A percentile compares a stretch with the other conserved stretches of the same genome.
Conservation (phyloP, 2,888 invertebrate species). For the Steinernema hermaphroditum region DNA sequence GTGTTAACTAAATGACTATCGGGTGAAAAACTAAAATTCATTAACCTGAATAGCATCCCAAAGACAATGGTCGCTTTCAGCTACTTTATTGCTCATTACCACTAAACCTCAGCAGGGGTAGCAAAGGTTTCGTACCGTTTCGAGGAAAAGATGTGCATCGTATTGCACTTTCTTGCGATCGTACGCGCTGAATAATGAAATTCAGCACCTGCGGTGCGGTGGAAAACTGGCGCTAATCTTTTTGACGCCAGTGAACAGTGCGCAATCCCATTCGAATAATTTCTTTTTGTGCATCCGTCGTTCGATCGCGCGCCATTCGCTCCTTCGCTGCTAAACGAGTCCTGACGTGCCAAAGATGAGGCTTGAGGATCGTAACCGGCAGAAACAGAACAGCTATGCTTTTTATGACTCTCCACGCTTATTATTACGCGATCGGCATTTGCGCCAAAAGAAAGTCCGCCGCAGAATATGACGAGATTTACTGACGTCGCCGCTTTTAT, state of each 20-base stretch:
- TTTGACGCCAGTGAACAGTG: slow-evolving; percentile 24
- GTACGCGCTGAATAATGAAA: background rate
- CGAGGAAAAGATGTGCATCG: background rate
- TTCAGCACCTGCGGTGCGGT: background rate
- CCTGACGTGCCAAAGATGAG: background rate
- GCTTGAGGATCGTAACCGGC: background rate
- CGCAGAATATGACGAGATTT: slow-evolving; percentile 11
- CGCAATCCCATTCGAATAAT: slow-evolving; percentile 26
- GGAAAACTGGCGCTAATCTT: slow-evolving; percentile 26
- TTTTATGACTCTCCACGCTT: slow-evolving; percentile 23
- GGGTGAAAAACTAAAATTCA: background rate
- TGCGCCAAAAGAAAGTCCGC: background rate
- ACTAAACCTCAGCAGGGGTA: no score
- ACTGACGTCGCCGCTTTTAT: slow-evolving; percentile 20
- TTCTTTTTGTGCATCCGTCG: slow-evolving; percentile 26
- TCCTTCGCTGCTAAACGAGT: background rate
- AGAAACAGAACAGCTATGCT: background rate
- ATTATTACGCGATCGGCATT: slow-evolving; percentile 20
- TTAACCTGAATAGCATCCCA: background rate
- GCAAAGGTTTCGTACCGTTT: background rate
- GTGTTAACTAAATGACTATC: no score
- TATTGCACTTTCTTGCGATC: slow-evolving; percentile 13
- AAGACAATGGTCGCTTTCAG: no score
- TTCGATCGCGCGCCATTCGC: slow-evolving; percentile 4
- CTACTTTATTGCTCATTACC: no score